phyloP scores from a whole-genome alignment of 1,140 invertebrate genomes.

The Pomacea maculata region DNA sequence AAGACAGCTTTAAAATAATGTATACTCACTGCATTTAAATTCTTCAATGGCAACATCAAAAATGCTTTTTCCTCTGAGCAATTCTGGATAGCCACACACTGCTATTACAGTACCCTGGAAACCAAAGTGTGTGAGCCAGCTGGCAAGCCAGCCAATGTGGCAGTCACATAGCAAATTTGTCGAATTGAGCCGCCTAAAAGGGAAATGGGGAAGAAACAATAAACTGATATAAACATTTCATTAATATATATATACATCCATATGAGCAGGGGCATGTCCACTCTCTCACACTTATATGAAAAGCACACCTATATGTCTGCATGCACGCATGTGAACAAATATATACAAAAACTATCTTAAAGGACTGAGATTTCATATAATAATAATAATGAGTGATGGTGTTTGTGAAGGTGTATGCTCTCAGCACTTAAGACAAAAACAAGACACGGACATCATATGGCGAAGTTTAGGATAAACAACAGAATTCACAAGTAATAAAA shows the following conservation, averaged over 20 bases:
- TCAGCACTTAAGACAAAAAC: too few relatives aligned
- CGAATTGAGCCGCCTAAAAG: constrained; percentile 73
- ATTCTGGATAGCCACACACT: constrained; percentile 81
- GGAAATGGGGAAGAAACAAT: constrained; percentile 22
- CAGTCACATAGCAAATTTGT: constrained; percentile 86
- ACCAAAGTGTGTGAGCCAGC: constrained; percentile 72
- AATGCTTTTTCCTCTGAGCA: constrained; percentile 75
- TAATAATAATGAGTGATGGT: too few relatives aligned
- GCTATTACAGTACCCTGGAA: constrained; percentile 67
- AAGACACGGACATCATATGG: too few relatives aligned
- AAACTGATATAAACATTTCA: constrained; percentile 9
- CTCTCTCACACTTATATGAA: neutral
- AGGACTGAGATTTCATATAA: too few relatives aligned
- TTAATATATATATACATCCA: neutral
- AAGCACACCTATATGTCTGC: too few relatives aligned
- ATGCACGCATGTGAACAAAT: too few relatives aligned
- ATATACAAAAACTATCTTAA: too few relatives aligned
- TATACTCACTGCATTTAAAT: constrained; percentile 77
- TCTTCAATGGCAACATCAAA: constrained; percentile 75
- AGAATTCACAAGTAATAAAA: too few relatives aligned
- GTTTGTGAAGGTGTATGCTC: too few relatives aligned
- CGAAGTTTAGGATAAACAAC: too few relatives aligned
- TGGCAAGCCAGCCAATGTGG: constrained; percentile 80
- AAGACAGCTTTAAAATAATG: neutral
- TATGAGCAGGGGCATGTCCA: too few relatives aligned